Conservation (phyloP, 1,140 invertebrate species). For the Euura saliciscinereae region DNA sequence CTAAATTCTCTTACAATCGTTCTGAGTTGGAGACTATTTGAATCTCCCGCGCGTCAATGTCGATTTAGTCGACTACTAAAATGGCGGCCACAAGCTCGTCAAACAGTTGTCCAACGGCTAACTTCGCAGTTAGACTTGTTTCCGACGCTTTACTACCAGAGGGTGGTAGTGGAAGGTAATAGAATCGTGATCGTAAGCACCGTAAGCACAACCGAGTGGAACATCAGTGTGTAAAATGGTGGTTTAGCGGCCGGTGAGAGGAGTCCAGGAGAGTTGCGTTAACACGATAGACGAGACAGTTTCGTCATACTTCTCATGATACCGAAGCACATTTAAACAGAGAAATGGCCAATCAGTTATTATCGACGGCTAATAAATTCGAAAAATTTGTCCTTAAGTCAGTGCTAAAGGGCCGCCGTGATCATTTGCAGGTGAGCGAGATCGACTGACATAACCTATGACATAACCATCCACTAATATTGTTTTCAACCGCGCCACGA, state of each 20-base stretch:
- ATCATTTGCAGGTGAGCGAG: conserved; percentile 46
- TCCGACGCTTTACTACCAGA: no score
- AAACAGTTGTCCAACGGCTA: no score
- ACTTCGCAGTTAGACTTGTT: no score
- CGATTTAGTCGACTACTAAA: no score
- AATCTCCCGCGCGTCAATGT: no score
- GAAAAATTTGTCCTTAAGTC: conserved; percentile 48
- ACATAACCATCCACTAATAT: conserved; percentile 31
- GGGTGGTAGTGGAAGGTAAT: no score
- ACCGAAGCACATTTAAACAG: conserved; percentile 34
- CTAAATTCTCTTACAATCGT: no score
- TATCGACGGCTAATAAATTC: conserved; percentile 46
- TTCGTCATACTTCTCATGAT: conserved; percentile 26
- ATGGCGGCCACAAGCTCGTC: no score
- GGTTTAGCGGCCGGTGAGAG: conserved; percentile 25
- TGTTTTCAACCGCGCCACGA: background rate
- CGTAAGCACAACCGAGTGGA: no score
- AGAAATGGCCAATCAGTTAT: conserved; percentile 51
- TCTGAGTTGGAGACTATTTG: no score
- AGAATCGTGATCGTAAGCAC: no score
- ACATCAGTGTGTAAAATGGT: conserved; percentile 18
- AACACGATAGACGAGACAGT: conserved; percentile 19
- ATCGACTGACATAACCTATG: conserved; percentile 30
- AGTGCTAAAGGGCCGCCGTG: conserved; percentile 42
- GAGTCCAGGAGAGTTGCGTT: conserved; percentile 6